Evolutionary conservation across 2,797 vertebrate genomes (phyloP).

Genomic region (Nasua narica): DNA sequence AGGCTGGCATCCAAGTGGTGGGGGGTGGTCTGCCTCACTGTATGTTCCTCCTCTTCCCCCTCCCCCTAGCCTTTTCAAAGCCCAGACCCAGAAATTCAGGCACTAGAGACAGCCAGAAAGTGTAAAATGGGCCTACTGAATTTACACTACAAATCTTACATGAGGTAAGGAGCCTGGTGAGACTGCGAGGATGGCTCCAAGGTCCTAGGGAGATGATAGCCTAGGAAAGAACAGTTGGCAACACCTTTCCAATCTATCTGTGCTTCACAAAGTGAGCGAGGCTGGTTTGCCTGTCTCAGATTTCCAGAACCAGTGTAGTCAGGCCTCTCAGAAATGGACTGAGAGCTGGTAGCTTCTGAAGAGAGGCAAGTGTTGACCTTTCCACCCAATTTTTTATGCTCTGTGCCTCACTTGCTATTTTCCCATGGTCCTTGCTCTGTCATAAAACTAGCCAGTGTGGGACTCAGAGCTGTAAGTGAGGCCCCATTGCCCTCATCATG

Average conservation of each 20-base stretch:
- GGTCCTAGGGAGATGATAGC: not conserved
- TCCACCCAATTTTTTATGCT: not conserved
- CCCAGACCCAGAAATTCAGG: slow-evolving; percentile 59
- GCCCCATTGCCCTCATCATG: not conserved
- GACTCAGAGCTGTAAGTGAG: not conserved
- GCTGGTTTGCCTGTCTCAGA: not conserved
- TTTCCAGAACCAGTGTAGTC: not conserved
- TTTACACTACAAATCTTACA: not conserved
- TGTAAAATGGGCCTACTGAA: slow-evolving; percentile 57
- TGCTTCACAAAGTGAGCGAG: not conserved
- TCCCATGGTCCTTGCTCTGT: not conserved
- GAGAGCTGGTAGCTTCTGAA: not conserved
- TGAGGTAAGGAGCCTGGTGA: not conserved
- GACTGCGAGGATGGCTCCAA: not conserved
- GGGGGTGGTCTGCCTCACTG: not conserved
- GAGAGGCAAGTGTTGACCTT: not conserved
- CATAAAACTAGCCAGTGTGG: not conserved
- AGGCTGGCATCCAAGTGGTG: not conserved
- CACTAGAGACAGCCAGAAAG: slow-evolving; percentile 40
- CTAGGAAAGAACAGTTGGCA: not conserved
- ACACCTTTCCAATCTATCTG: slow-evolving; percentile 61
- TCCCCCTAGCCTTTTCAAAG: slow-evolving; percentile 60
- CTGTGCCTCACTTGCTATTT: not conserved
- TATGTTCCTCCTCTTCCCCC: not conserved
- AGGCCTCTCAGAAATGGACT: not conserved